These are phyloP conservation scores for Podotricha telesiphe DNA, from an alignment of 2,888 invertebrate species.

Conservation along the genomic window DNA sequence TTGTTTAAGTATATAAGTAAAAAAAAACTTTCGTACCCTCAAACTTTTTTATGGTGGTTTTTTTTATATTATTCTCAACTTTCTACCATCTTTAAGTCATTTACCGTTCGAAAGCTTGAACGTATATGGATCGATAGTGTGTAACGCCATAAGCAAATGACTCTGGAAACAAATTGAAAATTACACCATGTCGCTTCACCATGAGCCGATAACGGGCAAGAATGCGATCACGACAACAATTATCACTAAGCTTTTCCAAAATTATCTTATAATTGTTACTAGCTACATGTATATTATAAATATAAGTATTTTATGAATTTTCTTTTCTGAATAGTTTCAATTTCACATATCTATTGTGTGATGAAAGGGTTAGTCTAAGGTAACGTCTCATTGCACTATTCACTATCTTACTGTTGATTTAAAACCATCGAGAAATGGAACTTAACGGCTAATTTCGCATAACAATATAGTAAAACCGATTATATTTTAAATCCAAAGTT, in stretches of 20 bases:
- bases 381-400: no score
- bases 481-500: neutral
- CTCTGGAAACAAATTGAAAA: conserved; percentile 37
- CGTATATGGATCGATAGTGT: conserved; percentile 25
- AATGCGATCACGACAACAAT: conserved; percentile 48
- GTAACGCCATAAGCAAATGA: conserved; percentile 37
- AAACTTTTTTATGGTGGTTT: no score
- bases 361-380: no score
- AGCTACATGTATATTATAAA: neutral
- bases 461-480: neutral
- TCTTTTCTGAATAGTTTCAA: neutral
- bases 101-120: conserved; percentile 38
- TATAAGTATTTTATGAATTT: no score
- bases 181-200: conserved; percentile 44
- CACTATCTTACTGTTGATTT: no score
- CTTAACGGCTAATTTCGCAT: no score
- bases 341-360: neutral
- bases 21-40: no score
- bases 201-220: conserved; percentile 48
- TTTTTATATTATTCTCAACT: neutral
- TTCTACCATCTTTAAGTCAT: neutral
- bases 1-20: no score
- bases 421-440: no score
- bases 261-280: conserved; percentile 10
- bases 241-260: conserved; percentile 39